phyloP scores from a whole-genome alignment of 2,797 vertebrate genomes.

The Crypturellus tataupa region DNA sequence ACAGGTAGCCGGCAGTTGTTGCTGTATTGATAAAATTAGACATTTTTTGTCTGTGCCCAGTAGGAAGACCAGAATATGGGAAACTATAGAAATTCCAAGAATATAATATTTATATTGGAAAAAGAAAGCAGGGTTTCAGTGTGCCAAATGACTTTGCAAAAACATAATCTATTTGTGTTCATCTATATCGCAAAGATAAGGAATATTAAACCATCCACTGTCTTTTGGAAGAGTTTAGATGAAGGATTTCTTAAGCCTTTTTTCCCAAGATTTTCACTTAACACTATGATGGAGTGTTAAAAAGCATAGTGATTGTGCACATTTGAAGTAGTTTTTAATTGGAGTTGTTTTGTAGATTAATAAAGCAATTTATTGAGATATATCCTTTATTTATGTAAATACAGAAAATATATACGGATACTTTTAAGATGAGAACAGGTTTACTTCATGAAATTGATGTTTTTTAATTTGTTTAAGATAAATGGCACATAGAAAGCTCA shows the following conservation, averaged over 20 bases:
- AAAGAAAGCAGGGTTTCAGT: neutral
- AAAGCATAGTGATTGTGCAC: neutral
- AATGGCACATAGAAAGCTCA: neutral
- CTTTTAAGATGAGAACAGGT: neutral
- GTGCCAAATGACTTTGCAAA: neutral
- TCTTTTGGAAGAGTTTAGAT: neutral
- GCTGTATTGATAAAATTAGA: neutral
- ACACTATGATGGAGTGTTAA: neutral
- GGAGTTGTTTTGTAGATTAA: neutral
- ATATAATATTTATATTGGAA: neutral
- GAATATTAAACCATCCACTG: neutral
- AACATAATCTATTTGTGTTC: neutral
- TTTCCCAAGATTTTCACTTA: neutral
- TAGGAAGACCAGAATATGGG: neutral
- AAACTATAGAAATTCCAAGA: neutral
- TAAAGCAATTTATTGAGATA: neutral
- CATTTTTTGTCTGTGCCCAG: neutral
- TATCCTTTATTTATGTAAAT: neutral
- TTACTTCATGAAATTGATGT: neutral
- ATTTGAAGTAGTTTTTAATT: neutral
- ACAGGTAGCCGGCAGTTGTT: neutral
- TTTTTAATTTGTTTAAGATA: conserved; percentile 1
- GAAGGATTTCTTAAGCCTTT: neutral
- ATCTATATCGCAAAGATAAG: neutral
- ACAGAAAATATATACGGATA: neutral